Conservation (phyloP, 2,797 vertebrate genomes). For the Distichodus sexfasciatus region DNA sequence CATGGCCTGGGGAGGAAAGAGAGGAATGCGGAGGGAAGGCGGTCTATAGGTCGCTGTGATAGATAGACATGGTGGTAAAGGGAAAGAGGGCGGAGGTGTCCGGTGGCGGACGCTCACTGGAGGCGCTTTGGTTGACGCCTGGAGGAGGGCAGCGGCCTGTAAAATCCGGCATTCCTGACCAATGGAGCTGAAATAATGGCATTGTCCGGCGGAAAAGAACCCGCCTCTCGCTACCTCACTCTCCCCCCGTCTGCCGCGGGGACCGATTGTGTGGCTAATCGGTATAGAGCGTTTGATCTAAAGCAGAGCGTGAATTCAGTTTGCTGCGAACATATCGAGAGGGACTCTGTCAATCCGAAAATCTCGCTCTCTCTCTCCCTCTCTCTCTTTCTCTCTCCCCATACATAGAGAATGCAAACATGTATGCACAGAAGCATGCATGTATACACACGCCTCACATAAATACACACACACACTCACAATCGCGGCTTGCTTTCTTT, state of each 20-base stretch:
- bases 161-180: constrained; percentile 91
- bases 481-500: too few relatives aligned
- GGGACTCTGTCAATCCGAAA: constrained; percentile 54
- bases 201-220: constrained; percentile 83
- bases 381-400: constrained; percentile 17
- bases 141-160: constrained; percentile 80
- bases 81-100: constrained; percentile 38
- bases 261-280: constrained; percentile 80
- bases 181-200: constrained; percentile 90
- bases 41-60: constrained; percentile 36
- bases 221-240: constrained; percentile 75
- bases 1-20: neutral
- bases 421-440: neutral
- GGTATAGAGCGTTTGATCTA: constrained; percentile 77
- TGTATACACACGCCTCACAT: neutral
- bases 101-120: constrained; percentile 55
- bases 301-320: constrained; percentile 76
- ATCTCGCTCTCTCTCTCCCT: constrained; percentile 15
- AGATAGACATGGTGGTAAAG: constrained; percentile 40
- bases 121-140: constrained; percentile 62
- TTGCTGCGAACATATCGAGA: constrained; percentile 70
- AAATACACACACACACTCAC: constrained; percentile 14
- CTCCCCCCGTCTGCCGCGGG: constrained; percentile 70
- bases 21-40: neutral
- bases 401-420: too few relatives aligned